Conservation (phyloP, 2,888 invertebrate species). For the Leptopilina drosophilae region DNA sequence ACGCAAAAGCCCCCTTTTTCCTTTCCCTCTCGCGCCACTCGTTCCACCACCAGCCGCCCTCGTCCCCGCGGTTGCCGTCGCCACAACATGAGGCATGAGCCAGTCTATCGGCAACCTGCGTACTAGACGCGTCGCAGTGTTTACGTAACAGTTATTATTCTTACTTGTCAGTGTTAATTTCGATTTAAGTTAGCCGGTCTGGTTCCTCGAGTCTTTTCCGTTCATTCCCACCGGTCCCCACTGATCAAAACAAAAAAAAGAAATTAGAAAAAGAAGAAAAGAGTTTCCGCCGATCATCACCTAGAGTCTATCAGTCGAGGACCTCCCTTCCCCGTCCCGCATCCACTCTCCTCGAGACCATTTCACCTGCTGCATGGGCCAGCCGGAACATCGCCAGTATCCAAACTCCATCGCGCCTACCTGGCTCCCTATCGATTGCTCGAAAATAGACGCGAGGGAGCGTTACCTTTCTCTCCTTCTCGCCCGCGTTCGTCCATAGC, state of each 20-base stretch:
- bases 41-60: conserved; percentile 22
- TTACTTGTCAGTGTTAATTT: conserved; percentile 69
- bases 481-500: conserved; percentile 53
- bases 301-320: not conserved
- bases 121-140: conserved; percentile 74
- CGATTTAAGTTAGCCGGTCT: conserved; percentile 37
- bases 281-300: too few species aligned
- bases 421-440: conserved; percentile 68
- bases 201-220: conserved; percentile 20
- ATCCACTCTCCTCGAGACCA: not conserved
- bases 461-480: conserved; percentile 63
- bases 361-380: conserved; percentile 39
- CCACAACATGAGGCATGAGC: conserved; percentile 51
- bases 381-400: conserved; percentile 10
- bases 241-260: not conserved
- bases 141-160: conserved; percentile 74
- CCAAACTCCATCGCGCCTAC: conserved; percentile 46
- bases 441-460: conserved; percentile 74
- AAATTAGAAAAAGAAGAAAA: too few species aligned
- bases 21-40: conserved; percentile 22
- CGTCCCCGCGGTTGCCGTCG: conserved; percentile 19
- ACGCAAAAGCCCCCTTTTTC: conserved; percentile 23
- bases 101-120: conserved; percentile 77
- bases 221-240: not conserved
- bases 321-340: conserved; percentile 13